phyloP scores from a whole-genome alignment of 2,888 invertebrate genomes.

The Bellardia pandia region DNA sequence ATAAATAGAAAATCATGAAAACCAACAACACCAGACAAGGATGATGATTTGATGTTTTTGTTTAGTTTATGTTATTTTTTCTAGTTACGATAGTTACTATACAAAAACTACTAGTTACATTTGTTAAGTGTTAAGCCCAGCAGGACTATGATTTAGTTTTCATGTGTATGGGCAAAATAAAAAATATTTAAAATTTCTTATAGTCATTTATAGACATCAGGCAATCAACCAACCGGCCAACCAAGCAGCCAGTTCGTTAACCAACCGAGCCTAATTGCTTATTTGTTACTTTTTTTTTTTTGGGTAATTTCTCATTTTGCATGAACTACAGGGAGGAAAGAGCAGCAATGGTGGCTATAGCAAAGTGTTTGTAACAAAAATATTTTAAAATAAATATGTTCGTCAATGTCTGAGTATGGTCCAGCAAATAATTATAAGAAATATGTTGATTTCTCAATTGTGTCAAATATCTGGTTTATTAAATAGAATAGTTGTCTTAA shows the following conservation, averaged over 20 bases:
- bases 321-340: not conserved
- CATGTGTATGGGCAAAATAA: not conserved
- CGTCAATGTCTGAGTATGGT: too few relatives aligned
- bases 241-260: not conserved
- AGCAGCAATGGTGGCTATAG: not conserved
- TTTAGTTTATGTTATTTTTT: not conserved
- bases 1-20: not conserved
- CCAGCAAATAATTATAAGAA: too few relatives aligned
- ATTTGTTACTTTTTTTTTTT: slow-evolving; percentile 24
- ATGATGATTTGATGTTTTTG: slow-evolving; percentile 43
- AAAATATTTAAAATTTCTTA: slow-evolving; percentile 2
- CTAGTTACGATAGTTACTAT: not conserved
- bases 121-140: slow-evolving; percentile 24
- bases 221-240: slow-evolving; percentile 15
- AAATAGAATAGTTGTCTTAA: too few relatives aligned
- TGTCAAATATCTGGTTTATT: too few relatives aligned
- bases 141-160: slow-evolving; percentile 14
- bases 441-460: too few relatives aligned
- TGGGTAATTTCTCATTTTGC: slow-evolving; percentile 13
- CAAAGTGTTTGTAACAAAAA: not conserved
- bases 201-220: slow-evolving; percentile 41
- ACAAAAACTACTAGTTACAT: slow-evolving; percentile 16
- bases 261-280: slow-evolving; percentile 60
- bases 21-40: slow-evolving; percentile 30
- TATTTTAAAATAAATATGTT: not conserved